Evolutionary conservation across 2,113 vertebrate genomes (phyloP).

Genomic region (Tretioscincus oriximinensis): DNA sequence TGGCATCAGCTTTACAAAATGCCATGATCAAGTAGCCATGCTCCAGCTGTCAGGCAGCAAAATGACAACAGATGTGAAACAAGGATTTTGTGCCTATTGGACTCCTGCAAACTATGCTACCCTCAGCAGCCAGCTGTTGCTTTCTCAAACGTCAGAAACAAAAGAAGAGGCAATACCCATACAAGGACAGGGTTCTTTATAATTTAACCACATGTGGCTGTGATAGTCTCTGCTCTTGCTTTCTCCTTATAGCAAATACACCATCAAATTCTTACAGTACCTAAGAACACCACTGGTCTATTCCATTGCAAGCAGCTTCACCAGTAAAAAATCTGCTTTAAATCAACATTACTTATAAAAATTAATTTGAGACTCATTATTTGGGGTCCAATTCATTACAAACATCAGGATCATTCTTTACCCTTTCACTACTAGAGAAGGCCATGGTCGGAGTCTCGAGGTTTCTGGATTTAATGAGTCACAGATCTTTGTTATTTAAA

Average conservation of each 20-base stretch:
- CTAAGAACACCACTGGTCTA: not conserved
- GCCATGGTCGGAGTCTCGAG: not conserved
- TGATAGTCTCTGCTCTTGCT: not conserved
- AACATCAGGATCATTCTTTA: not conserved
- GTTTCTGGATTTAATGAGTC: too few species aligned
- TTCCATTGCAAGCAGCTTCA: not conserved
- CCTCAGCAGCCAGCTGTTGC: slow-evolving; percentile 17
- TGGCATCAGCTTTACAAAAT: slow-evolving; percentile 24
- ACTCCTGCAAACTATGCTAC: slow-evolving; percentile 3
- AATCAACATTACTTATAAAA: not conserved
- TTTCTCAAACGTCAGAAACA: slow-evolving; percentile 21
- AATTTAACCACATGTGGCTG: not conserved
- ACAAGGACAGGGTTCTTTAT: not conserved
- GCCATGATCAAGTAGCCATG: slow-evolving; percentile 8
- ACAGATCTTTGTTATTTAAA: too few species aligned
- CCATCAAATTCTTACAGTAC: not conserved
- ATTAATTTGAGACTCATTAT: not conserved
- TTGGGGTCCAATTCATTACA: not conserved
- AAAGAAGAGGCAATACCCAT: not conserved
- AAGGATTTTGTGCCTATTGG: not conserved
- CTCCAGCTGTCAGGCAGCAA: slow-evolving; percentile 33
- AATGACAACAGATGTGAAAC: slow-evolving; percentile 46
- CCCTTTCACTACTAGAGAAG: not conserved
- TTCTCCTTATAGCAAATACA: not conserved
- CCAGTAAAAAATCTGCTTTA: not conserved